Conservation (phyloP, 2,113 vertebrate species). For the Lophius piscatorius region DNA sequence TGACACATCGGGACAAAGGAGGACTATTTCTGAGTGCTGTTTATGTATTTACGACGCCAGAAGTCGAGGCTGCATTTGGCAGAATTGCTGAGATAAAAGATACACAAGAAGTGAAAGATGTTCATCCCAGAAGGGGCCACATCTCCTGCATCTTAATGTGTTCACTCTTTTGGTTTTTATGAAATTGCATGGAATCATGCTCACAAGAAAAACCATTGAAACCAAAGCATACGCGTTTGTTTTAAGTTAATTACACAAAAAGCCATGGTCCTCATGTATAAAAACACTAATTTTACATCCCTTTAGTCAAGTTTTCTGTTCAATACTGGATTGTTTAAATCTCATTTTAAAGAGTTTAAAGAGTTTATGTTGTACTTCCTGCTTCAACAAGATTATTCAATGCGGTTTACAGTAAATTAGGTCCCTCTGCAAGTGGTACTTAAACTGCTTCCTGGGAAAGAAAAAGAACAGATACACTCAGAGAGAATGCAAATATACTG, state of each 20-base stretch:
- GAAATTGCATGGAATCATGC: slow-evolving; percentile 9
- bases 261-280: neutral
- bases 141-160: slow-evolving; percentile 51
- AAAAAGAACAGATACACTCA: slow-evolving; percentile 23
- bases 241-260: neutral
- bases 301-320: neutral
- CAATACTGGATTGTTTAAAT: slow-evolving; percentile 4
- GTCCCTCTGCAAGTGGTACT: slow-evolving; percentile 18
- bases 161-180: slow-evolving; percentile 11
- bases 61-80: slow-evolving; percentile 42
- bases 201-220: slow-evolving; percentile 2
- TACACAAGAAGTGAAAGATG: slow-evolving; percentile 62
- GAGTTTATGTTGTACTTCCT: neutral
- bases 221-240: neutral
- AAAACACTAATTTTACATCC: neutral
- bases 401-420: slow-evolving; percentile 25
- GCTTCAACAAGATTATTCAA: slow-evolving; percentile 14
- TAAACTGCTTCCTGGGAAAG: slow-evolving; percentile 32
- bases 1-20: slow-evolving; percentile 43
- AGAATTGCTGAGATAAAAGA: slow-evolving; percentile 58
- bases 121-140: slow-evolving; percentile 45
- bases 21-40: slow-evolving; percentile 40
- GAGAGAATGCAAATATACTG: slow-evolving; percentile 51
- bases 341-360: neutral
- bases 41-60: slow-evolving; percentile 54